phyloP scores from a whole-genome alignment of 2,888 invertebrate species.

The Horisme vitalbata region DNA sequence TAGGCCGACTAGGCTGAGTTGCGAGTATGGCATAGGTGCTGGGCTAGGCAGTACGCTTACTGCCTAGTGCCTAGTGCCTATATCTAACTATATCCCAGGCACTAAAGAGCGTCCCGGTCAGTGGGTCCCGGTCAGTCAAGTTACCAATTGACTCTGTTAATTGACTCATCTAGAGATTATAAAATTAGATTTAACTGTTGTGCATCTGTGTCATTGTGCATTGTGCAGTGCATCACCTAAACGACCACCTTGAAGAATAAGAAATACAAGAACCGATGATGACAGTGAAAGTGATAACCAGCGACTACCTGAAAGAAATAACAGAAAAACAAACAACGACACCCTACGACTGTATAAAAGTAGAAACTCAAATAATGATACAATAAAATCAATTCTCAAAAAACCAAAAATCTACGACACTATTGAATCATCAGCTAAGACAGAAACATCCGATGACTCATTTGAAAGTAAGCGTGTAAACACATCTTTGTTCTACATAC shows the following conservation, averaged over 20 bases:
- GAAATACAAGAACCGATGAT: conserved; percentile 74
- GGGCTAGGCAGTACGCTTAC: too few relatives aligned
- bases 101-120: too few relatives aligned
- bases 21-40: too few relatives aligned
- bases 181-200: too few relatives aligned
- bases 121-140: too few relatives aligned
- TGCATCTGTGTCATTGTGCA: too few relatives aligned
- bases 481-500: conserved; percentile 85
- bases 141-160: too few relatives aligned
- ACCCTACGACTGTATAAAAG: conserved; percentile 54
- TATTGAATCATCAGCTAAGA: conserved; percentile 50
- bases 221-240: conserved; percentile 84
- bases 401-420: conserved; percentile 76
- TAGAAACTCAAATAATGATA: conserved; percentile 63
- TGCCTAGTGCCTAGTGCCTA: too few relatives aligned
- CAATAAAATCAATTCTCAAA: conserved; percentile 84
- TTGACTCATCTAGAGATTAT: too few relatives aligned
- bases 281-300: conserved; percentile 79
- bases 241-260: conserved; percentile 82
- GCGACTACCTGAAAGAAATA: conserved; percentile 59
- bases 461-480: conserved; percentile 61
- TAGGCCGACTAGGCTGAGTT: too few relatives aligned
- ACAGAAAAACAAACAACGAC: conserved; percentile 53
- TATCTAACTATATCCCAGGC: too few relatives aligned
- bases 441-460: conserved; percentile 55